These are phyloP conservation scores for Zosterops pallidus DNA, from an alignment of 2,113 vertebrate species.

Conservation along the genomic window DNA sequence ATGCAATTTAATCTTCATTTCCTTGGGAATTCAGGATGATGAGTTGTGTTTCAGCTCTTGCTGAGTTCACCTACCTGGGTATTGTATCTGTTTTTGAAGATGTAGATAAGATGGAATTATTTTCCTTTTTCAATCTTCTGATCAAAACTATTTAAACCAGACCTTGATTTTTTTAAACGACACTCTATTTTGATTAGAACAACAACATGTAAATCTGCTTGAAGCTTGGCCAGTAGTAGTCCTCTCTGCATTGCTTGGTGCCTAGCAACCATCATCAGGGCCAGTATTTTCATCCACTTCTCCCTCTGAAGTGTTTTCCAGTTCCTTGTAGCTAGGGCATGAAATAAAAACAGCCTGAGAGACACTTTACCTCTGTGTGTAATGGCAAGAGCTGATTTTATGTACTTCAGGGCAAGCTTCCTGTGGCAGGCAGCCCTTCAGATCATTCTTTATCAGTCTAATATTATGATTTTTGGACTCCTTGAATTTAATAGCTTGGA, in stretches of 20 bases:
- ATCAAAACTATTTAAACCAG: background rate
- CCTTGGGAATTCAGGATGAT: background rate
- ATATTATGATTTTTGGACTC: slow-evolving; percentile 7
- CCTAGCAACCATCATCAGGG: slow-evolving; percentile 70
- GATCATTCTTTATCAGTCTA: slow-evolving; percentile 1
- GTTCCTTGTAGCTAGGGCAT: slow-evolving; percentile 32
- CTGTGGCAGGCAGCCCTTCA: slow-evolving; percentile 11
- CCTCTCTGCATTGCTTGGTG: slow-evolving; percentile 55
- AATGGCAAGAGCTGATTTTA: slow-evolving; percentile 35
- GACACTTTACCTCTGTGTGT: background rate
- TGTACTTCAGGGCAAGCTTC: slow-evolving; percentile 20
- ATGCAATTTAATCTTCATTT: background rate
- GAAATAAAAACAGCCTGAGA: slow-evolving; percentile 43
- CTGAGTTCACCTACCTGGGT: background rate
- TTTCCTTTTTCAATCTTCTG: background rate
- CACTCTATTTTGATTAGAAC: slow-evolving; percentile 30
- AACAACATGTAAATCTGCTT: slow-evolving; percentile 47
- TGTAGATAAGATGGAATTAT: too few species aligned
- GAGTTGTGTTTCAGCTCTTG: background rate
- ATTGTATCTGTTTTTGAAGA: background rate
- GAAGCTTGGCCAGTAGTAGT: slow-evolving; percentile 18
- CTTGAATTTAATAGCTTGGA: slow-evolving; percentile 19
- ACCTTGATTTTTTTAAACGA: slow-evolving; percentile 24
- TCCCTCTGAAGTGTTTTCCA: slow-evolving; percentile 54
- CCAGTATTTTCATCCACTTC: slow-evolving; percentile 17